Evolutionary conservation across 2,888 invertebrate genomes (phyloP), one percentile per base, ranked within the genome.

Genomic region (Globia sparganii): DNA sequence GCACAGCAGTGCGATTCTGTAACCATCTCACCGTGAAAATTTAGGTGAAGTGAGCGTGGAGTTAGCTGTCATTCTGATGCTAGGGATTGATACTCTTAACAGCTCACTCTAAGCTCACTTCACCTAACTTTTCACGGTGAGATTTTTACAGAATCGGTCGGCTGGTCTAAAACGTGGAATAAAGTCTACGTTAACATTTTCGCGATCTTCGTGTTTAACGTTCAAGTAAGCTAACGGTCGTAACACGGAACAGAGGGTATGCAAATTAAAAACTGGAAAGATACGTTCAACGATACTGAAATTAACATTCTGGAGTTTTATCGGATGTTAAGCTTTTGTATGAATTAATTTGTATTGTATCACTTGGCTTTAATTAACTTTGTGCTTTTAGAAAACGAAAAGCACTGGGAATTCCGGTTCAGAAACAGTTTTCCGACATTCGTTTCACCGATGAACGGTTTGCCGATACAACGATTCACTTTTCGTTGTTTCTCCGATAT

Each of bases 221-320:
- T 71, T 34, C 18, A 43, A 53, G 72, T 62, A 25, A n/a, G 31
- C 46, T 64, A 28, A 15, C 11, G 15, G n/a, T 58, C 28, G 72
- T n/a, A 72, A 18, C 67, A 58, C 68, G 49, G 53, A 43, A 81
- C 77, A 56, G 49, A 49, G 64, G 28, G 68, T 77, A 76, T 77
- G 83, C 62, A 76, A 82, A 76, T 68, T 46, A 40, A 49, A 61
- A 49, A 43, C 64, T 64, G 67, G 58, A 62, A 81, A 58, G 18
- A 43, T 58, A 61, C 31, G 40, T 75, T 28, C 31, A 40, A 15
- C 28, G 82, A 79, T 64, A 81, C 62, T 31, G 58, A 40, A 68
- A 64, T 49, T 43, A 53, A 68, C 67, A 72, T 62, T 75, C 40
- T n/a, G 43, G n/a, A 64, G 28, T n/a, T 25, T 65, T 58, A 68